Conservation (phyloP, 2,113 vertebrate species). For the Phoenicopterus ruber region DNA sequence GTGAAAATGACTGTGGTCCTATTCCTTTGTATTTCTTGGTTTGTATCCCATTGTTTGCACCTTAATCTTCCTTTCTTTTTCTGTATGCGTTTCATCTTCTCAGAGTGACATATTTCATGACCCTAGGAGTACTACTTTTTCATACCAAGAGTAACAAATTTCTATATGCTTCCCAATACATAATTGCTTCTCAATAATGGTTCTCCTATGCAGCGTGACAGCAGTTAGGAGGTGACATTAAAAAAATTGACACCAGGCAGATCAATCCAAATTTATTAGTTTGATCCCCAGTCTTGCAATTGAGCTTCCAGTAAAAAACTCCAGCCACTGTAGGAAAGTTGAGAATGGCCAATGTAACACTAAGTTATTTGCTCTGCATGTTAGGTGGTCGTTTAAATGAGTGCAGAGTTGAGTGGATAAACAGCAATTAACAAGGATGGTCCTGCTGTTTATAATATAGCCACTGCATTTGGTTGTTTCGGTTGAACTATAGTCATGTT, state of each 20-base stretch:
- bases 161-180: not conserved
- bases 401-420: not conserved
- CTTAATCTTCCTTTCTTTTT: not conserved
- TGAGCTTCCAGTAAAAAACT: not conserved
- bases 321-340: not conserved
- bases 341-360: not conserved
- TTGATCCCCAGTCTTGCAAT: not conserved
- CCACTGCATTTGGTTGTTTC: not conserved
- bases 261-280: not conserved
- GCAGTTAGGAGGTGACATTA: not conserved
- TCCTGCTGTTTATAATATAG: not conserved
- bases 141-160: not conserved
- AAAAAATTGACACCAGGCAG: not conserved
- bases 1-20: not conserved
- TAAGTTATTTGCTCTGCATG: not conserved
- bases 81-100: not conserved
- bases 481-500: not conserved
- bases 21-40: not conserved
- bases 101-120: fast-evolving
- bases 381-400: not conserved
- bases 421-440: not conserved
- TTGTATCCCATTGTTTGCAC: not conserved
- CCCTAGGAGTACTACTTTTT: not conserved
- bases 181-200: not conserved
- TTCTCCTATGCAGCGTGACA: not conserved